Evolutionary conservation across 2,797 vertebrate genomes (phyloP).

Genomic region (Cryptoblepharus egeriae): DNA sequence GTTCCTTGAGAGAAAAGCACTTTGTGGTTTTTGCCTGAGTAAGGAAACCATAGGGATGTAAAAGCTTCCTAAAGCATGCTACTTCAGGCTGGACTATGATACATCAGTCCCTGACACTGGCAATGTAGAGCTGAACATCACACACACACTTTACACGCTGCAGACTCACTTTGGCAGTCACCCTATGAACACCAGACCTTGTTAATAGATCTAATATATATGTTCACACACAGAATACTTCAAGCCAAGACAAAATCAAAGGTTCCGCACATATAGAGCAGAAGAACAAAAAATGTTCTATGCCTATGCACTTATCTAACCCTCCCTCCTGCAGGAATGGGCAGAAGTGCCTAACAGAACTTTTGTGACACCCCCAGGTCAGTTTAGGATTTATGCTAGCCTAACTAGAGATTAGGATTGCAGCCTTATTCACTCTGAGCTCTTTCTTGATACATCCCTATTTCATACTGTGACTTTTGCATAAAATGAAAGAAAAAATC

Average conservation of each 20-base stretch:
- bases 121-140: neutral
- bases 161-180: neutral
- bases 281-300: neutral
- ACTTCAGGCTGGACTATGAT: constrained; percentile 12
- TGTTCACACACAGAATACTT: neutral
- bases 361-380: too few species aligned
- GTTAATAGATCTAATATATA: neutral
- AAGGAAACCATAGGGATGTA: constrained; percentile 46
- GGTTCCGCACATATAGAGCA: neutral
- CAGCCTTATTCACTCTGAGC: neutral
- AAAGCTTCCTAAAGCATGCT: constrained; percentile 25
- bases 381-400: too few species aligned
- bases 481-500: neutral
- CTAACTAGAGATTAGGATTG: too few species aligned
- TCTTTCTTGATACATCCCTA: neutral
- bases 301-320: too few species aligned
- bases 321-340: too few species aligned
- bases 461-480: neutral
- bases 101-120: neutral
- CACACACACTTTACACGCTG: neutral
- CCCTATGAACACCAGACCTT: neutral
- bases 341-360: too few species aligned
- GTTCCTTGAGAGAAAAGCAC: constrained; percentile 45
- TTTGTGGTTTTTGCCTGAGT: neutral
- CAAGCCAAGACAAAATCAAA: neutral